phyloP scores from a whole-genome alignment of 2,113 vertebrate genomes.

The Mormyrus lacerda region DNA sequence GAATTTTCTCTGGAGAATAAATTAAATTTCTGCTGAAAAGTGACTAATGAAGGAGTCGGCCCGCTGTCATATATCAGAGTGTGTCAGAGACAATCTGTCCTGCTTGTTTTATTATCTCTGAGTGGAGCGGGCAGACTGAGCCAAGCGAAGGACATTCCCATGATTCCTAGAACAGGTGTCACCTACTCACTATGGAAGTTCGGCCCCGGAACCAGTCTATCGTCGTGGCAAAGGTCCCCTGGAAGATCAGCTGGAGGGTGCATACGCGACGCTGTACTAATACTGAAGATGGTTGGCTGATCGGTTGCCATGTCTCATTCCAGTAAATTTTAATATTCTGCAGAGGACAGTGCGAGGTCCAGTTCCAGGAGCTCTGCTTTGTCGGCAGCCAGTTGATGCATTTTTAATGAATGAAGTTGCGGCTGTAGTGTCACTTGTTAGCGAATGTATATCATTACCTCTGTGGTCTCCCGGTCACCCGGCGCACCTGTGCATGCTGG shows the following conservation, averaged over 20 bases:
- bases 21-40: constrained; percentile 20
- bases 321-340: not conserved
- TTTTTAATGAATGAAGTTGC: not conserved
- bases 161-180: not conserved
- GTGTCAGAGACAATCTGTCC: constrained; percentile 19
- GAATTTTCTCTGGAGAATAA: constrained; percentile 20
- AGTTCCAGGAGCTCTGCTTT: not conserved
- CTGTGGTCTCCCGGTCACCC: not conserved
- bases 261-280: not conserved
- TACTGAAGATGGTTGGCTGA: not conserved
- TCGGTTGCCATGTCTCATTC: not conserved
- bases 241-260: not conserved
- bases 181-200: not conserved
- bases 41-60: constrained; percentile 13
- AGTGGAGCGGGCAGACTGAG: not conserved
- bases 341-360: not conserved
- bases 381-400: not conserved
- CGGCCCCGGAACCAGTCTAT: not conserved
- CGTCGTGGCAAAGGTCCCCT: not conserved
- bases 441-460: not conserved
- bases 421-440: not conserved
- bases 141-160: not conserved
- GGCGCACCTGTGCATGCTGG: not conserved
- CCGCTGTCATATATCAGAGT: constrained; percentile 15
- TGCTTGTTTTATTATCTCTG: constrained; percentile 5